Evolutionary conservation across 2,797 vertebrate genomes (phyloP), one percentile per base, ranked within the genome.

Genomic region (Lerista edwardsae): DNA sequence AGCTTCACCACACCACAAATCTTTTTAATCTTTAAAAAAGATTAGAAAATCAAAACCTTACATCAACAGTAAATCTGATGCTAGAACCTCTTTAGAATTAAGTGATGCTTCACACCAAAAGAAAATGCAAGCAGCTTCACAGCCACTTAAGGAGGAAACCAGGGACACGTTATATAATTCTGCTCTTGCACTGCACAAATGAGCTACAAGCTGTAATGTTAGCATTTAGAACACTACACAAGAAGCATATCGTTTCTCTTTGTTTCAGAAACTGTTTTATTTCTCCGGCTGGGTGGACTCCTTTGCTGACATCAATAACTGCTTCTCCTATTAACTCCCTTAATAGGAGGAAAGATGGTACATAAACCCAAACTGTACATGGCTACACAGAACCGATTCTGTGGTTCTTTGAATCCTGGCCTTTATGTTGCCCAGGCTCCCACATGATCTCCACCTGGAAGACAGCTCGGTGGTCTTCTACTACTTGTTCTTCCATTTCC

Each of bases 401-500:
- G 6, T n/a, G n/a, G 39, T 36, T 78, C 75, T 71, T 69, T 69
- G 27, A 47, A 77, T 62, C 6, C 57, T 51, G 36, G 31, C 57
- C 25, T 72, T 79, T 73, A 29, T 44, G 15, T 36, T 73, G 34
- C 29, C 39, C 67, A 71, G 55, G 47, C 23, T 31, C 77, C 9
- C 23, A n/a, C 86, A 23, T 83, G 55, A 34, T 1, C 19, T 92
- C 90, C 95, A 99, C 98, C 98, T 99, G 98, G 93, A 99, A 99
- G 55, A 99, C 98, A 8, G 96, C 96, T 83, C 98, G 96, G 95
- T 99, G 98, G 91, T 99, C 98, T 97, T 99, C 98, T 91, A 99
- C 96, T 67, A 99, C 97, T 94, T 99, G 98, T 87, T 99, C 98
- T 93, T 99, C 98, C 98, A 99, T 99, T 96, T 99, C 98, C 71